Evolutionary conservation across 2,888 invertebrate genomes (phyloP).

Genomic region (Digitonthophagus gazella): DNA sequence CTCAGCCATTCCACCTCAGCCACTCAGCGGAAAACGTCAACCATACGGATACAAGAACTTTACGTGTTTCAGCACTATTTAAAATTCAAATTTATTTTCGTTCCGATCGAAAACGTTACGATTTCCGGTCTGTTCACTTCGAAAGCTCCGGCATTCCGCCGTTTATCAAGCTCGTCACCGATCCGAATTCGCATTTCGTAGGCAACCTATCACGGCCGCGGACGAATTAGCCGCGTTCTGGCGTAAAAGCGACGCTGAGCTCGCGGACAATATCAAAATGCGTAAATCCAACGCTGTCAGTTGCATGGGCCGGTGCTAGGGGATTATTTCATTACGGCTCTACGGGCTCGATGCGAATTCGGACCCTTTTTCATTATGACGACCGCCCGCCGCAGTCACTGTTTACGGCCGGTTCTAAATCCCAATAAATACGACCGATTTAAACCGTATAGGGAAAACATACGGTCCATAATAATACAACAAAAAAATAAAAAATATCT

Average conservation of each 20-base stretch:
- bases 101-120: too few relatives aligned
- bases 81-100: background rate
- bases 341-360: background rate
- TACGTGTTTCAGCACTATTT: too few relatives aligned
- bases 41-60: background rate
- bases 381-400: background rate
- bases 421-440: background rate
- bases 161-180: background rate
- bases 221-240: background rate
- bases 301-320: background rate
- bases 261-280: conserved; percentile 12
- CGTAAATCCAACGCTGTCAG: conserved; percentile 15
- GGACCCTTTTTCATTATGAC: conserved; percentile 1
- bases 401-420: background rate
- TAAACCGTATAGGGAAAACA: background rate
- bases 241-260: background rate
- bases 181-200: background rate
- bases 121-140: too few relatives aligned
- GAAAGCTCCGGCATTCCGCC: background rate
- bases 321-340: background rate
- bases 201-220: background rate
- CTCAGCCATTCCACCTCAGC: background rate
- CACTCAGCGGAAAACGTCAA: background rate
- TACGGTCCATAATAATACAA: background rate
- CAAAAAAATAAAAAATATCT: too few relatives aligned